Evolutionary conservation across 2,888 invertebrate species (phyloP).

Genomic region (Rotaria sp.): DNA sequence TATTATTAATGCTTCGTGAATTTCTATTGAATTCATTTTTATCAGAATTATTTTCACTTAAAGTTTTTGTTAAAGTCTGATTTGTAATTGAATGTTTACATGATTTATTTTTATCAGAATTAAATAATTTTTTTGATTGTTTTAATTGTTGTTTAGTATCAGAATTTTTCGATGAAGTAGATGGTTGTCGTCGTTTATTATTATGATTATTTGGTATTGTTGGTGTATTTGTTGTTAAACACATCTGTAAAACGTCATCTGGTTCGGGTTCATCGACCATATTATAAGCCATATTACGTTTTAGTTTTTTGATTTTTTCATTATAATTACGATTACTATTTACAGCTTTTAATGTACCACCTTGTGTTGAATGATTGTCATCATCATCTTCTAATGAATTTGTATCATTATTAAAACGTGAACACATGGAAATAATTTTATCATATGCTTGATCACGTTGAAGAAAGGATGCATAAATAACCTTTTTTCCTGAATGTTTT

Average conservation of each 20-base stretch:
- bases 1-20: neutral
- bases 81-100: neutral
- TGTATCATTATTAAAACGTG: neutral
- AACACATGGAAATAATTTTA: neutral
- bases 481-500: neutral
- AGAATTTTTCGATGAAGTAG: neutral
- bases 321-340: neutral
- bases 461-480: conserved; percentile 20
- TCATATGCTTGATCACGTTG: conserved; percentile 11
- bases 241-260: neutral
- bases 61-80: neutral
- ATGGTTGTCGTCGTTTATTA: neutral
- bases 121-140: neutral
- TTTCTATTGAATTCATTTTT: neutral
- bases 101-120: neutral
- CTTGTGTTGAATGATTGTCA: neutral
- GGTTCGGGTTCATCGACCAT: neutral
- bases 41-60: neutral
- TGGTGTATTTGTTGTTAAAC: neutral
- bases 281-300: neutral
- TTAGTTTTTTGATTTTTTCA: neutral
- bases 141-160: neutral
- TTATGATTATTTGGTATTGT: neutral
- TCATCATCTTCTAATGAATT: neutral
- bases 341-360: neutral